phyloP scores from a whole-genome alignment of 1,140 invertebrate species.

The Rhopalosiphum padi region DNA sequence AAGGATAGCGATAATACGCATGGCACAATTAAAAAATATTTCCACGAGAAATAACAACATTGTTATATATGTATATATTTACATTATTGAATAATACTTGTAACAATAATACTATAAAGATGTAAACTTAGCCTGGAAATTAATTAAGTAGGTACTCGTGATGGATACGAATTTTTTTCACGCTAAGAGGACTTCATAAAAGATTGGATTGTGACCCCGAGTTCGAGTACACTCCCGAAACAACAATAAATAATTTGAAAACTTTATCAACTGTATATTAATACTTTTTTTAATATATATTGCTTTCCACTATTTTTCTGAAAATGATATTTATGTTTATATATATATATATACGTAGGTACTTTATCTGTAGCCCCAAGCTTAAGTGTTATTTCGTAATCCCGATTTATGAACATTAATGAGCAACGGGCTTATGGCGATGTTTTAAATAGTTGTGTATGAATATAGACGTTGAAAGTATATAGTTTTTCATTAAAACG shows the following conservation, averaged over 20 bases:
- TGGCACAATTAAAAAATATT: neutral
- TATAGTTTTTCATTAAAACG: slow-evolving; percentile 22
- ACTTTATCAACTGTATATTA: slow-evolving; percentile 22
- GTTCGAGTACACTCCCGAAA: neutral
- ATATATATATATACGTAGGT: neutral
- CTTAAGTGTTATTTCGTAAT: slow-evolving; percentile 12
- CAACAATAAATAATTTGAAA: slow-evolving; percentile 20
- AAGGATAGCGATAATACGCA: neutral
- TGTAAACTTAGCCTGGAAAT: neutral
- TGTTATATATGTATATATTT: neutral
- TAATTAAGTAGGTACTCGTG: neutral
- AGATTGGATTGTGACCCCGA: neutral
- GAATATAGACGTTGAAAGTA: neutral
- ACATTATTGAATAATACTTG: neutral
- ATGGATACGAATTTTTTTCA: neutral
- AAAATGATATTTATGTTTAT: neutral
- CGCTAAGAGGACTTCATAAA: neutral
- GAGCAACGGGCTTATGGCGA: neutral
- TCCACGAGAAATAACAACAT: neutral
- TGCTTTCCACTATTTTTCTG: neutral
- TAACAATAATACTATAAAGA: neutral
- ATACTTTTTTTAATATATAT: neutral
- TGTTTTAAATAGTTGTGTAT: neutral
- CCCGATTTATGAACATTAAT: slow-evolving; percentile 30
- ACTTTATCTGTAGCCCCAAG: neutral